Evolutionary conservation across 2,797 vertebrate species (phyloP), one percentile per base, ranked within the genome.

Genomic region (Cheirogaleus major): DNA sequence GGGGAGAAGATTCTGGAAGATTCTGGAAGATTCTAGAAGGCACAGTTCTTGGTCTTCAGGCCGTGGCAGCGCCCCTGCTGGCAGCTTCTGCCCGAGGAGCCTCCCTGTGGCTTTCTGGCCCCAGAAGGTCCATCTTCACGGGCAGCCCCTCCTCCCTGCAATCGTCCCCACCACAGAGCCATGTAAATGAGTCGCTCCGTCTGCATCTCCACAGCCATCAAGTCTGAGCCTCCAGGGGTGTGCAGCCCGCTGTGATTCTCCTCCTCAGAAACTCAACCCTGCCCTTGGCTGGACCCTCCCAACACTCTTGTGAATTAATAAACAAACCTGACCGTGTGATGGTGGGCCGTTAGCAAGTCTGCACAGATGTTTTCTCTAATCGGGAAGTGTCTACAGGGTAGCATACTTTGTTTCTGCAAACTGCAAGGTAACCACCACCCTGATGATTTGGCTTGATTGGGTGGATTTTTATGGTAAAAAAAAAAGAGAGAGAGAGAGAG

Each of bases 181-280:
- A 23, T n/a, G 38, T 45, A 41, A 30, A 15, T 8, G 15, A 45
- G 32, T 14, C n/a, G 48, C 41, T 9, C n/a, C 1, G 1, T 27
- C 52, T 13, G 3, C 22, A 0, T 12, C 14, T 23, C 10, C 4
- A 6, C 8, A 10, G 75, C 72, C 11, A 2, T n/a, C 63, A 3
- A 10, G 48, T 9, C 57, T 2, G 7, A 41, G 43, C 22, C 48
- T 52, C 50, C 57, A 2, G 30, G 32, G 9, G 27, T n/a, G 30
- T 0, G 1, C 14, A 4, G 0, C 3, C 41, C 41, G 0, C 9
- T 0, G 0, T 1, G 32, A n/a, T 4, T 30, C 65, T 73, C 35
- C 41, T 52, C 41, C n/a, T 30, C 6, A 0, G 8, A 10, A 7
- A 22, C 18, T 50, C 27, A 79, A 8, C 8, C 52, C 45, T 25